Evolutionary conservation across 2,797 vertebrate genomes (phyloP).

Genomic region (Enteromius afrohamiltoni): DNA sequence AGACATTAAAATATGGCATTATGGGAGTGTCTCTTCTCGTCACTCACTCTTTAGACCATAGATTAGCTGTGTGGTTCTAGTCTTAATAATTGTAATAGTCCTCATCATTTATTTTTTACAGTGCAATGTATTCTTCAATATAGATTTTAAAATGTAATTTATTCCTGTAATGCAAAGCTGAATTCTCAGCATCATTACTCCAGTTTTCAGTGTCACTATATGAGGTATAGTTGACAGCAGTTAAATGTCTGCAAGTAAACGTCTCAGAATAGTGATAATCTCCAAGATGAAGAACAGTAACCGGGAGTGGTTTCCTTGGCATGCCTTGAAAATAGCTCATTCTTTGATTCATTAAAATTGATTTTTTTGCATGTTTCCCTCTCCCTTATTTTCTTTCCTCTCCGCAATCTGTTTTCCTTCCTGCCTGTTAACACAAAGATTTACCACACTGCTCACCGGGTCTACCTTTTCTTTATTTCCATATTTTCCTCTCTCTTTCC

Average conservation of each 20-base stretch:
- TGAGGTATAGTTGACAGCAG: not conserved
- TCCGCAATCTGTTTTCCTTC: conserved; percentile 35
- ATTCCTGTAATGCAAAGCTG: too few species aligned
- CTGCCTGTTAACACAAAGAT: conserved; percentile 39
- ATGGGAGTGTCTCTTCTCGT: not conserved
- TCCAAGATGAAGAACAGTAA: not conserved
- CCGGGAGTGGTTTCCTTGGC: conserved; percentile 10
- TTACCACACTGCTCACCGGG: conserved; percentile 24
- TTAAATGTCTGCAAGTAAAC: not conserved
- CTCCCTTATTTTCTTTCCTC: conserved; percentile 22
- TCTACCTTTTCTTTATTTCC: not conserved
- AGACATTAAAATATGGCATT: not conserved
- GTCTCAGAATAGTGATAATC: not conserved
- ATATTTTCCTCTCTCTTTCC: conserved; percentile 5
- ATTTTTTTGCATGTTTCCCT: not conserved
- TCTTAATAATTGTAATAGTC: too few species aligned
- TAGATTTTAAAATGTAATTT: not conserved
- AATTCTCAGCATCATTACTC: too few species aligned
- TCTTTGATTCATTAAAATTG: conserved; percentile 13
- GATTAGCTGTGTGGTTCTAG: not conserved
- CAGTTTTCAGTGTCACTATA: not conserved
- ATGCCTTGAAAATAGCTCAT: conserved; percentile 8
- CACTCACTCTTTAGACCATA: conserved; percentile 1
- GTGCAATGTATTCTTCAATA: not conserved
- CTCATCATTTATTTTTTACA: too few species aligned